Base-by-base conservation (phyloP, 2,888 invertebrate species). In the Eilema griseolum region DNA sequence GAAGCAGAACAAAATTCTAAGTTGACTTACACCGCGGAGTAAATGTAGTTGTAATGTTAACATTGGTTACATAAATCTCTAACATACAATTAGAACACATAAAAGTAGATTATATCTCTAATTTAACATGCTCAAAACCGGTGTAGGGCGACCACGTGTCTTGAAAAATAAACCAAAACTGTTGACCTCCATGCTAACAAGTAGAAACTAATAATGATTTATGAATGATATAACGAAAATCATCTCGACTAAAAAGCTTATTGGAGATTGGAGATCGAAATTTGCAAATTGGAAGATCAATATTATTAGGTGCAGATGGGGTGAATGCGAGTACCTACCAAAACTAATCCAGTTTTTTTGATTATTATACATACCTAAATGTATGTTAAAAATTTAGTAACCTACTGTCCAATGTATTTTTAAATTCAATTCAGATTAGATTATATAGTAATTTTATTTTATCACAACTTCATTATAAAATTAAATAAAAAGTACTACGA, bases 101-200 rank as follows among this genome's bases (percentile, higher is more conserved):
- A 69, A 60, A 64, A 28, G 7, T 28, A 57, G 26, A 63, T 59
- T 62, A n/a, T 24, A 60, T 60, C 57, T n/a, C 28, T 20, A 14
- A 57, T 65, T 52, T 28, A 46, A 24, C 62, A 65, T 69, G 52
- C 28, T 59, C 37, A 59, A 24, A 46, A 68, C 66, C 37, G 57
- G 62, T 37, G 31, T 41, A 41, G 28, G 63, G 37, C 46, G 46
- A 60, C 59, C 64, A 69, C 59, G 64, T 64, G 64, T 69, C 59
- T 69, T 20, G 24, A 14, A 64, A 52, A 52, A 31, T 60, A 31
- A 67, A 52, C 37, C 26, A 37, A 60, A 63, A 61, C 14, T 37
- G 26, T 66, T 59, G 41, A 65, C 63, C 64, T 64, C 60, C 41
- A 23, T 14, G 12, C 31, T 33, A 20, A 37, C 5, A 5, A 26